Evolutionary conservation across 2,888 invertebrate species (phyloP).

Genomic region (Desoria tigrina): DNA sequence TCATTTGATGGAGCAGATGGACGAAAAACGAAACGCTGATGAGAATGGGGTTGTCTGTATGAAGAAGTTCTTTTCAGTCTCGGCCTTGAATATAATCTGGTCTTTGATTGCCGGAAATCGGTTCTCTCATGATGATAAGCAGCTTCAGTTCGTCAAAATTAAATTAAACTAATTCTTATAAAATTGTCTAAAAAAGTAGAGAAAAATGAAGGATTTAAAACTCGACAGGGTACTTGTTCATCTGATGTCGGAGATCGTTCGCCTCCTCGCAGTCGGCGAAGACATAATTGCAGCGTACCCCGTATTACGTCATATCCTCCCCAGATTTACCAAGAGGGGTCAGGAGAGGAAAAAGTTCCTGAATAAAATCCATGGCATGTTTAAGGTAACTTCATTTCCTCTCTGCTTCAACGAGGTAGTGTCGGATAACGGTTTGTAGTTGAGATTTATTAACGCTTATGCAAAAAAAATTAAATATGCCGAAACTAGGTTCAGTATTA

Average conservation of each 20-base stretch:
- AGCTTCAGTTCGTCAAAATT: conserved; percentile 36
- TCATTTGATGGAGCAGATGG: conserved; percentile 41
- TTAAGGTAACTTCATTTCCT: conserved; percentile 32
- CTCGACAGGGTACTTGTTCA: no score
- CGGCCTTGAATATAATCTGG: conserved; percentile 47
- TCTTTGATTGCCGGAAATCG: conserved; percentile 43
- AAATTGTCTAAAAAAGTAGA: no score
- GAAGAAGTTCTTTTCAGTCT: conserved; percentile 48
- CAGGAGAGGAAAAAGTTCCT: conserved; percentile 41
- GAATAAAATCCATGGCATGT: conserved; percentile 41
- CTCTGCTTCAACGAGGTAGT: not conserved
- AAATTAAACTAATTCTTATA: no score
- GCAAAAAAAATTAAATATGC: no score
- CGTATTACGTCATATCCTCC: conserved; percentile 37
- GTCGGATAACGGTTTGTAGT: no score
- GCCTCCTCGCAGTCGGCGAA: conserved; percentile 43
- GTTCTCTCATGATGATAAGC: conserved; percentile 41
- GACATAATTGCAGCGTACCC: conserved; percentile 48
- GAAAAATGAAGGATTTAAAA: no score
- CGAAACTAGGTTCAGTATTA: no score
- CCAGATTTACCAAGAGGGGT: conserved; percentile 40
- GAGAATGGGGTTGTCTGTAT: conserved; percentile 36
- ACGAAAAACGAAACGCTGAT: conserved; percentile 25
- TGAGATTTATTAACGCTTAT: no score
- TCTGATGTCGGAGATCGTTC: conserved; percentile 45